phyloP scores from a whole-genome alignment of 2,113 vertebrate genomes.

The Cynopterus brachyotis region DNA sequence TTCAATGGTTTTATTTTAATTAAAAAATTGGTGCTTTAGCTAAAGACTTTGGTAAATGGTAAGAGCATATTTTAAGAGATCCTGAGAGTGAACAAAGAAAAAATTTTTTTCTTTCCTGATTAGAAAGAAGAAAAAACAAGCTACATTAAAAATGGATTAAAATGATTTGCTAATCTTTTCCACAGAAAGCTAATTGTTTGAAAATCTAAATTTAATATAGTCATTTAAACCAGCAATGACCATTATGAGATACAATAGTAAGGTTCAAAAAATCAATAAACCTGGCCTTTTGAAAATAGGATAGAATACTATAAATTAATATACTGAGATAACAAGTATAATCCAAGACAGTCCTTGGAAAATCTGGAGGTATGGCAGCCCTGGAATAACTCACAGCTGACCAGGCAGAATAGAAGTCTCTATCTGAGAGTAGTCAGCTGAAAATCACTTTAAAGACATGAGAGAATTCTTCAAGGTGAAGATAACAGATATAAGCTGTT shows the following conservation, averaged over 20 bases:
- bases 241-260: neutral
- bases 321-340: neutral
- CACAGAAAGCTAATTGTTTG: neutral
- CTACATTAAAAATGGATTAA: neutral
- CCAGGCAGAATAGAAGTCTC: rapidly evolving
- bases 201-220: neutral
- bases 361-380: no score
- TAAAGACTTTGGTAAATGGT: neutral
- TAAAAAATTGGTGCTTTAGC: neutral
- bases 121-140: neutral
- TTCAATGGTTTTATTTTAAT: neutral
- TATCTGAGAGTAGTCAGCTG: no score
- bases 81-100: neutral
- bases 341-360: neutral
- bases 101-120: neutral
- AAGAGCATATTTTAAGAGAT: constrained; percentile 49
- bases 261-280: neutral
- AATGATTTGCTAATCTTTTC: neutral
- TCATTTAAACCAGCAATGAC: constrained; percentile 43
- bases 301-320: neutral
- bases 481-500: neutral
- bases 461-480: neutral
- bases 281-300: neutral
- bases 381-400: neutral
- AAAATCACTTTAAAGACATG: neutral